Evolutionary conservation across 2,888 invertebrate genomes (phyloP), one percentile per base, ranked within the genome.

Genomic region (Tenthredo distinguenda): DNA sequence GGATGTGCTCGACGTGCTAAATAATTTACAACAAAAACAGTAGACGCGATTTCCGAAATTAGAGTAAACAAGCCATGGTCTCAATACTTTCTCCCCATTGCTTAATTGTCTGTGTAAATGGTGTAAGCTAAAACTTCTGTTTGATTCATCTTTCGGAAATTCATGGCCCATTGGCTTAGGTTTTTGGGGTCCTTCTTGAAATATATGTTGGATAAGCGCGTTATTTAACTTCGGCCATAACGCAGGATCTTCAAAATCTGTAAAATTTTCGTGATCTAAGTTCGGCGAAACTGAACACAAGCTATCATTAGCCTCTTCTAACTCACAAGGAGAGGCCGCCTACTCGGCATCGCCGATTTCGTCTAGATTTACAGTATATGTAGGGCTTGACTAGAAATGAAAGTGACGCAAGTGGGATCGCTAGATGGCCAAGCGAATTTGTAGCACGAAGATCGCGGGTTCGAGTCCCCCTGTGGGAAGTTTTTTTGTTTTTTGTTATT

Each of bases 21-120:
- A 87, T 85, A 86, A 81, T 84, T 83, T 81, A 40, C 82, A 87
- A 85, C 85, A 87, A 84, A 82, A 87, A 86, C 85, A 86, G 82
- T 87, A 87, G 65, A 87, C 79, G 37, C 84, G 77, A 86, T 86
- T 71, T 82, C 82, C 74, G 76, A 71, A 71, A 85, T 37, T 74
- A 65, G 85, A 85, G 34, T 86, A 85, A 74, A 85, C 77, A 31
- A 85, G 76, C 83, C 77, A 86, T 47, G 50, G 37, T 71, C 77
- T 40, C 58, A 74, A 55, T 47, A 83, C 85, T 84, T 34, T 85
- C 65, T 86, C 84, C 58, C 65, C 50, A 84, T 84, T 86, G 76
- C 79, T 81, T 79, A 85, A 84, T 84, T 85, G 71, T 79, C 84
- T 76, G 58, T 58, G 58, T 58, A 21, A 58, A 58, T 58, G 58